phyloP scores from a whole-genome alignment of 2,888 invertebrate genomes.

The Bugulina stolonifera region DNA sequence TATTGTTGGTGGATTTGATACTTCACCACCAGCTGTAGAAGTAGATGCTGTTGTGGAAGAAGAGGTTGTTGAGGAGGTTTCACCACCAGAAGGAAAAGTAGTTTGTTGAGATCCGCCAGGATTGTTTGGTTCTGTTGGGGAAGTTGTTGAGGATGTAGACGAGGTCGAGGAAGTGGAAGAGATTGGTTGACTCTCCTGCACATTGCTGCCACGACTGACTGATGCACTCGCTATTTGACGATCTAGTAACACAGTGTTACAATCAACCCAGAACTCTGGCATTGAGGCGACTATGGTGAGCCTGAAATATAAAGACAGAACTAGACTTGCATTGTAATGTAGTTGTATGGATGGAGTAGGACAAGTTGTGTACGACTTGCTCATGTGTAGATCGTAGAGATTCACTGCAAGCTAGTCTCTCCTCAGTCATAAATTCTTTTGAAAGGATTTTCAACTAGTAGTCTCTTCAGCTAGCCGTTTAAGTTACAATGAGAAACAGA shows the following conservation, averaged over 20 bases:
- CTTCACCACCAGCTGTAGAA: background rate
- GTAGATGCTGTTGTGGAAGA: background rate
- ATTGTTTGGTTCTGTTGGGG: background rate
- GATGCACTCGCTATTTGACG: too few relatives aligned
- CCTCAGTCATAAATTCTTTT: too few relatives aligned
- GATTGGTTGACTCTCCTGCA: background rate
- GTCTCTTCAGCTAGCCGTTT: too few relatives aligned
- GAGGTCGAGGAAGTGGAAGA: background rate
- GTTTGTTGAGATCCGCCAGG: background rate
- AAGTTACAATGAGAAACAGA: too few relatives aligned
- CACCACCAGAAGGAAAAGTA: background rate
- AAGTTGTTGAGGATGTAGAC: background rate
- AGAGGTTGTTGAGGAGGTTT: background rate
- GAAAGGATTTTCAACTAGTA: too few relatives aligned
- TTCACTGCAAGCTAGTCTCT: too few relatives aligned
- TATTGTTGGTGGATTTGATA: background rate
- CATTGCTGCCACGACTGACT: too few relatives aligned
- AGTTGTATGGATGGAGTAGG: too few relatives aligned
- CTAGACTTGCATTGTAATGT: too few relatives aligned
- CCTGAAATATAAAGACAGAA: too few relatives aligned
- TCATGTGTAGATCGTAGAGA: too few relatives aligned
- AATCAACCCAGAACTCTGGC: conserved; percentile 3
- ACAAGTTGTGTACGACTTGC: too few relatives aligned
- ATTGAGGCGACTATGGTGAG: background rate
- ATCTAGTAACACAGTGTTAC: background rate